Percentiles rank a stretch among this genome's conserved stretches.
phyloP scores from a whole-genome alignment of 2,888 invertebrate genomes.

The Neoitamus cyanurus region DNA sequence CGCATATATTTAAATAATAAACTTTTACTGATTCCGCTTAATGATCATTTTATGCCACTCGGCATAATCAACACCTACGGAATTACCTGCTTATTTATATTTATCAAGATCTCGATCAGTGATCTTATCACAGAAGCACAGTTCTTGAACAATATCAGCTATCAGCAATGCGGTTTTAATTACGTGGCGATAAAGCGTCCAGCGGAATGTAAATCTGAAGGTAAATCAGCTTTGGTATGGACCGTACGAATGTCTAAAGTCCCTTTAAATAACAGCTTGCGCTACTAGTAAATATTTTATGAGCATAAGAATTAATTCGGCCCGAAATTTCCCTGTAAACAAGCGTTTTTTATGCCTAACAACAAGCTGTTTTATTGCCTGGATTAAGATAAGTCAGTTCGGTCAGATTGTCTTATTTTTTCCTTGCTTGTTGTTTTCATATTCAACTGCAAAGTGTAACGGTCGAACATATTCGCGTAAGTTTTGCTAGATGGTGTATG shows the following conservation, averaged over 20 bases:
- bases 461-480: neutral
- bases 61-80: constrained; percentile 44
- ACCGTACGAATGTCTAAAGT: neutral
- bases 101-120: constrained; percentile 8
- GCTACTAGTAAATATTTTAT: neutral
- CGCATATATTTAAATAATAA: constrained; percentile 29
- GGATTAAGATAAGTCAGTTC: constrained; percentile 35
- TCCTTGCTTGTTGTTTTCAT: neutral
- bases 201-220: neutral
- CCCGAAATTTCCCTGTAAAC: neutral
- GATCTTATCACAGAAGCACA: constrained; percentile 20
- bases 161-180: constrained; percentile 23
- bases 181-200: neutral
- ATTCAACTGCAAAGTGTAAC: neutral
- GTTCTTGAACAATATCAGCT: constrained; percentile 26
- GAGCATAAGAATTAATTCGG: neutral
- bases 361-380: constrained; percentile 19
- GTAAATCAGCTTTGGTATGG: neutral
- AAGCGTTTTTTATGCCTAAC: neutral
- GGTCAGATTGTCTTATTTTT: neutral
- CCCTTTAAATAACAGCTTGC: neutral
- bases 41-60: constrained; percentile 43
- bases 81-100: constrained; percentile 8
- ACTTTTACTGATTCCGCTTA: constrained; percentile 9
- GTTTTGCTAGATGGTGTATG: neutral